Evolutionary conservation across 2,888 invertebrate species (phyloP).

Genomic region (Hedychridium roseum): DNA sequence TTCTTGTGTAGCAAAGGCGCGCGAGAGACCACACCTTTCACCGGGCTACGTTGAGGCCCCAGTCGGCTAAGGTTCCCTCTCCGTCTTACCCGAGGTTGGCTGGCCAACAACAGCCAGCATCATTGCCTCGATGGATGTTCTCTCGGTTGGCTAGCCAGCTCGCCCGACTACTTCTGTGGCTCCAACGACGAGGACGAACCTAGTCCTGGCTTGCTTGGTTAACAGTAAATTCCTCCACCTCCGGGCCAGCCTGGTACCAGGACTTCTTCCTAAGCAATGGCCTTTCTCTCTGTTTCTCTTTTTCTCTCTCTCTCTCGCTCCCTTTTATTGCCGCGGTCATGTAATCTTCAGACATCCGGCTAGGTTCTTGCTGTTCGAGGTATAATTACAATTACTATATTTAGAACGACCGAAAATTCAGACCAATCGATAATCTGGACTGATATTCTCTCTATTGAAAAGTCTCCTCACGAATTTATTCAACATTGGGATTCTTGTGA

Average conservation of each 20-base stretch:
- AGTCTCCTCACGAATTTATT: too few species aligned
- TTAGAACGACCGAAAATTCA: too few species aligned
- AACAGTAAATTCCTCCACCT: constrained; percentile 29
- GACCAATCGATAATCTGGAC: too few species aligned
- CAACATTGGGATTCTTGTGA: too few species aligned
- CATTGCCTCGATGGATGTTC: constrained; percentile 8
- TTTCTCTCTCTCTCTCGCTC: constrained; percentile 32
- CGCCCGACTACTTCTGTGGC: constrained; percentile 4
- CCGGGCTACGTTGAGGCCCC: constrained; percentile 44
- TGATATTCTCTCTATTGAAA: too few species aligned
- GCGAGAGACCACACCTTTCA: constrained; percentile 60
- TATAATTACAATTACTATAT: too few species aligned
- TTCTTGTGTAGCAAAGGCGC: constrained; percentile 44
- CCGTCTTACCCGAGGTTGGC: constrained; percentile 2
- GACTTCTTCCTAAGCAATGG: too few species aligned
- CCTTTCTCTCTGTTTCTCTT: too few species aligned
- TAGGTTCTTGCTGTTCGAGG: too few species aligned
- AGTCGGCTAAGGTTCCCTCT: constrained; percentile 24
- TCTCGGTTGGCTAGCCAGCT: constrained; percentile 6
- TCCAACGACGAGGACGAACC: constrained; percentile 17
- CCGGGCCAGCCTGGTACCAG: too few species aligned
- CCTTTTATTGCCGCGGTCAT: constrained; percentile 16
- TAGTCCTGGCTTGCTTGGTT: constrained; percentile 24
- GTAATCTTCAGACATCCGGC: too few species aligned
- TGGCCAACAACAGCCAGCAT: background rate